Conservation (phyloP, 2,113 vertebrate species). For the Neodontobutis hainanensis region DNA sequence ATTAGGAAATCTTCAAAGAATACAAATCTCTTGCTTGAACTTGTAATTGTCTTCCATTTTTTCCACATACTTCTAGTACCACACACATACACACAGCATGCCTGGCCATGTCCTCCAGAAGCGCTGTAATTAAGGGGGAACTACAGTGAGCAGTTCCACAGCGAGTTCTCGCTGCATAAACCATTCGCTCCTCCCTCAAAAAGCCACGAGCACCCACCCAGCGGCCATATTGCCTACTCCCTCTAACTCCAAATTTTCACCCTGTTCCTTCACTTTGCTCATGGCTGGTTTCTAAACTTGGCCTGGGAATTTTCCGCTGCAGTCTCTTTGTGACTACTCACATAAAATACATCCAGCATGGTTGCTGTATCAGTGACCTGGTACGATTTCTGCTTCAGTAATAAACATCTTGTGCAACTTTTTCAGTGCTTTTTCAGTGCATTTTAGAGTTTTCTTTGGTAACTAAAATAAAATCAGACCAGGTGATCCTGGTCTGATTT, state of each 20-base stretch:
- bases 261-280: constrained; percentile 45
- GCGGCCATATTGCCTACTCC: constrained; percentile 45
- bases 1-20: constrained; percentile 33
- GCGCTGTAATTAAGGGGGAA: constrained; percentile 73
- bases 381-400: background rate
- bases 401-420: background rate
- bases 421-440: too few species aligned
- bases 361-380: background rate
- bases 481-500: too few species aligned
- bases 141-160: constrained; percentile 54
- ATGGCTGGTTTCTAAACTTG: constrained; percentile 43
- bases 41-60: constrained; percentile 28
- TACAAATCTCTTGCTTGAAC: constrained; percentile 38
- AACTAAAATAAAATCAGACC: too few species aligned
- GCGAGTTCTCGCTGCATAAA: constrained; percentile 59
- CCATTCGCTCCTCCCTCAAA: constrained; percentile 71
- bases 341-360: background rate
- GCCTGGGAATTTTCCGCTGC: constrained; percentile 61
- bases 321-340: constrained; percentile 6
- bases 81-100: constrained; percentile 47
- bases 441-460: too few species aligned
- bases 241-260: constrained; percentile 56
- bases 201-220: constrained; percentile 68
- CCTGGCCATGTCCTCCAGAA: constrained; percentile 67
- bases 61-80: constrained; percentile 19